phyloP scores from a whole-genome alignment of 2,888 invertebrate genomes.

The Tridacna crocea region DNA sequence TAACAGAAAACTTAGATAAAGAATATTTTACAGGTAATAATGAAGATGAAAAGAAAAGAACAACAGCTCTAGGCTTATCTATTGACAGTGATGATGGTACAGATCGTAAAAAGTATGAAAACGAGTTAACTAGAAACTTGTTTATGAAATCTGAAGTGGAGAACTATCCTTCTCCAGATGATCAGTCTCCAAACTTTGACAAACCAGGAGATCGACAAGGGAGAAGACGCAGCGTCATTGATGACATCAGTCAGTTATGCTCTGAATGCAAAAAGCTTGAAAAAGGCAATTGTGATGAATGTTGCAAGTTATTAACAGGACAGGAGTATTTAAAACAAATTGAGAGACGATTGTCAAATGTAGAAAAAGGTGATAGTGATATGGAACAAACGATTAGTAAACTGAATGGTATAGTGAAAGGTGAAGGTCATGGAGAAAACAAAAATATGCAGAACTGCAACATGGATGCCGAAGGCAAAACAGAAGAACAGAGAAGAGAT shows the following conservation, averaged over 20 bases:
- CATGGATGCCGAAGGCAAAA: neutral
- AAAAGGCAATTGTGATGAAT: slow-evolving; percentile 42
- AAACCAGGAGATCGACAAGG: neutral
- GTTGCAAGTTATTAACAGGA: slow-evolving; percentile 37
- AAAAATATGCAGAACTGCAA: neutral
- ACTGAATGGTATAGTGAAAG: slow-evolving; percentile 32
- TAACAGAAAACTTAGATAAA: neutral
- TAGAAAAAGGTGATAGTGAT: slow-evolving; percentile 2
- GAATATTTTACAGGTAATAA: neutral
- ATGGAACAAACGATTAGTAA: slow-evolving; percentile 11
- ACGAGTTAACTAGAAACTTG: neutral
- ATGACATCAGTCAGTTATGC: slow-evolving; percentile 47
- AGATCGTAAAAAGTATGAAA: neutral
- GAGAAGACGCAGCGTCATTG: slow-evolving; percentile 40
- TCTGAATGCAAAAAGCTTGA: slow-evolving; percentile 41
- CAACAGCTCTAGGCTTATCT: slow-evolving; percentile 39
- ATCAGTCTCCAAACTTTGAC: neutral
- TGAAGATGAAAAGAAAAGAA: slow-evolving; percentile 10
- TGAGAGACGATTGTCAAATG: slow-evolving; percentile 37
- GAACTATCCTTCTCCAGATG: neutral
- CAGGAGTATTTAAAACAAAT: slow-evolving; percentile 40
- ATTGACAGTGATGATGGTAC: slow-evolving; percentile 36
- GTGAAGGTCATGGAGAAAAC: neutral
- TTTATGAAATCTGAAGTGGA: neutral
- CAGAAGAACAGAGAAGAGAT: neutral